phyloP scores from a whole-genome alignment of 2,113 vertebrate genomes.

The Panthera tigris region DNA sequence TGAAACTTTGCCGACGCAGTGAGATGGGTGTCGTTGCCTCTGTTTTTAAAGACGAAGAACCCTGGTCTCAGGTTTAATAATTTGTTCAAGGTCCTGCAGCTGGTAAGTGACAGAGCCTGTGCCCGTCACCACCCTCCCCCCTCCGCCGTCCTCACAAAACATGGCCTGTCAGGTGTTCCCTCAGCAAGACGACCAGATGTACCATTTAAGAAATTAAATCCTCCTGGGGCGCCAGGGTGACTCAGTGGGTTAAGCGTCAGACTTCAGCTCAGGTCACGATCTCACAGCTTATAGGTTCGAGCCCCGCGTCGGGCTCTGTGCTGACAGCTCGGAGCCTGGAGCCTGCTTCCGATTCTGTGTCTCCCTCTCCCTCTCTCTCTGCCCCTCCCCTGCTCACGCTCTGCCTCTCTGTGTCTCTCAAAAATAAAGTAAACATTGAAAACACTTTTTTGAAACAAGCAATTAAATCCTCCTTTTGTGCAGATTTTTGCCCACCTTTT shows the following conservation, averaged over 20 bases:
- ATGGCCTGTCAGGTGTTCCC: neutral
- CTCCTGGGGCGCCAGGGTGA: neutral
- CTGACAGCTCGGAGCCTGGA: too few relatives aligned
- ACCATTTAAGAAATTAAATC: neutral
- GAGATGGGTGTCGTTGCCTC: neutral
- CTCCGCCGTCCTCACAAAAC: neutral
- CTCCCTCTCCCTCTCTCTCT: too few relatives aligned
- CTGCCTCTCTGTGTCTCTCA: too few relatives aligned
- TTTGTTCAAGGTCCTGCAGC: neutral
- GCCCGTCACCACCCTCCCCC: neutral
- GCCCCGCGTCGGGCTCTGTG: too few relatives aligned
- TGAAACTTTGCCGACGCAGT: neutral
- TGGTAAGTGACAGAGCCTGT: neutral
- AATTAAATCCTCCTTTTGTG: neutral
- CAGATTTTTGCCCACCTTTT: neutral
- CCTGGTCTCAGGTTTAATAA: neutral
- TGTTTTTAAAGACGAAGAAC: neutral
- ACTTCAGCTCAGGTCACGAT: too few relatives aligned
- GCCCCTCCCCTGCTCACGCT: too few relatives aligned
- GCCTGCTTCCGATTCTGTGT: too few relatives aligned
- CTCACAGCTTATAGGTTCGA: too few relatives aligned
- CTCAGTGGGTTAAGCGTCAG: too few relatives aligned
- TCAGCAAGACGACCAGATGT: neutral
- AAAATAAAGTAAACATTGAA: too few relatives aligned
- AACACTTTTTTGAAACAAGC: neutral